These are phyloP conservation scores for Spheniscus mendiculus DNA, from an alignment of 2,113 vertebrate species.

Conservation along the genomic window DNA sequence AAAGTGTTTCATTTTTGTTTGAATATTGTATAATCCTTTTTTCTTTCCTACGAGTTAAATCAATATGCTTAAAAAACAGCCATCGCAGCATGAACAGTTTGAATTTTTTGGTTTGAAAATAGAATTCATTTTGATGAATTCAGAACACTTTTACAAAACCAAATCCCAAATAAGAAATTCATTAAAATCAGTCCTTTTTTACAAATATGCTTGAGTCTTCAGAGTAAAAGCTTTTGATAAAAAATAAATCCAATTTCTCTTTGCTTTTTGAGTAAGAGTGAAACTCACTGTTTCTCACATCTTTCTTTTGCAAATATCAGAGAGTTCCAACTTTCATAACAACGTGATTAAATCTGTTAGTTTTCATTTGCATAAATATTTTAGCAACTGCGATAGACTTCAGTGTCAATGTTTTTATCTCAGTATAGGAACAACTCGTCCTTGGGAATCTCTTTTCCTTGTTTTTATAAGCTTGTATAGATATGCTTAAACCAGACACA, in stretches of 20 bases:
- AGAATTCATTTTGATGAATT: neutral
- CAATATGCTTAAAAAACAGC: neutral
- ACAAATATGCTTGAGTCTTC: neutral
- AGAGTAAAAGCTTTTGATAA: neutral
- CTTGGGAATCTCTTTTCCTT: neutral
- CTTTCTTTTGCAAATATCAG: neutral
- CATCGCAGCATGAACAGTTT: neutral
- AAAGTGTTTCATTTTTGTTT: neutral
- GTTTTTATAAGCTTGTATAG: neutral
- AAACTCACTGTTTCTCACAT: neutral
- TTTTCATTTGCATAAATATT: slow-evolving; percentile 24
- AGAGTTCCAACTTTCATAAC: neutral
- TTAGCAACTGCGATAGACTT: neutral
- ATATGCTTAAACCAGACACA: neutral
- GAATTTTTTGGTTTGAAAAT: neutral
- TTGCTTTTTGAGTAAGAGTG: neutral
- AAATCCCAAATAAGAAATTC: neutral
- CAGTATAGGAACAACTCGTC: neutral
- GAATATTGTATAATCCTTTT: neutral
- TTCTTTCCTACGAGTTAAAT: neutral
- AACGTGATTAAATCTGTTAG: neutral
- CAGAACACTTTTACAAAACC: neutral
- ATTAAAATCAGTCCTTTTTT: neutral
- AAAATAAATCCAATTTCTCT: neutral
- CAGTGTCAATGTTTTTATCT: slow-evolving; percentile 1